These are phyloP conservation scores for Ochlodes sylvanus DNA, from an alignment of 2,888 invertebrate species.

Conservation along the genomic window DNA sequence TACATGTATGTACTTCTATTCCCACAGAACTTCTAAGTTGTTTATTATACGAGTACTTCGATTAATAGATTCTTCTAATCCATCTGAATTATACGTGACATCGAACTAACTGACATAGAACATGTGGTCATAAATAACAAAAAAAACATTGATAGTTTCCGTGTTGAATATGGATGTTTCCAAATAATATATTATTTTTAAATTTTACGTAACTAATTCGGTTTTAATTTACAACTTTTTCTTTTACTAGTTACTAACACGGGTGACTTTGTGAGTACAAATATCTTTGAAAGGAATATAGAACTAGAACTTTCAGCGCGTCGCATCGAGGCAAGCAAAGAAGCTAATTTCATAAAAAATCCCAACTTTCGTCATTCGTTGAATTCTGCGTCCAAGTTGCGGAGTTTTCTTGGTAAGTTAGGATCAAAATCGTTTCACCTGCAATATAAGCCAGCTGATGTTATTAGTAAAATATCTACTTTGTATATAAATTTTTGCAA, in stretches of 20 bases:
- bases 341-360: slow-evolving; percentile 36
- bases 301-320: slow-evolving; percentile 21
- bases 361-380: slow-evolving; percentile 36
- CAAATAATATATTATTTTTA: too few species aligned
- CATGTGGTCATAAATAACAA: too few species aligned
- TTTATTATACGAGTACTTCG: too few species aligned
- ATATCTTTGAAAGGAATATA: slow-evolving; percentile 17
- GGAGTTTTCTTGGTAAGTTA: slow-evolving; percentile 32
- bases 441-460: slow-evolving; percentile 27
- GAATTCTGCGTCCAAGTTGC: slow-evolving; percentile 31
- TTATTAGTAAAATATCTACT: slow-evolving; percentile 25
- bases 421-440: slow-evolving; percentile 33
- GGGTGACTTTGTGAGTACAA: not conserved
- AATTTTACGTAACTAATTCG: too few species aligned
- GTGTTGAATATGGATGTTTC: too few species aligned
- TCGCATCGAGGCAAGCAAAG: slow-evolving; percentile 24
- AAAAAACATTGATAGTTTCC: too few species aligned
- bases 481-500: slow-evolving; percentile 1
- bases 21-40: too few species aligned
- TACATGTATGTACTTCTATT: too few species aligned
- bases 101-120: too few species aligned
- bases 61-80: too few species aligned
- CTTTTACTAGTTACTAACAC: not conserved
- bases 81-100: too few species aligned
- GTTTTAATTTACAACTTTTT: too few species aligned